Percentiles rank a stretch among this genome's conserved stretches.
Evolutionary conservation across 2,797 vertebrate genomes (phyloP).

Genomic region (Notolepis coatsorum): DNA sequence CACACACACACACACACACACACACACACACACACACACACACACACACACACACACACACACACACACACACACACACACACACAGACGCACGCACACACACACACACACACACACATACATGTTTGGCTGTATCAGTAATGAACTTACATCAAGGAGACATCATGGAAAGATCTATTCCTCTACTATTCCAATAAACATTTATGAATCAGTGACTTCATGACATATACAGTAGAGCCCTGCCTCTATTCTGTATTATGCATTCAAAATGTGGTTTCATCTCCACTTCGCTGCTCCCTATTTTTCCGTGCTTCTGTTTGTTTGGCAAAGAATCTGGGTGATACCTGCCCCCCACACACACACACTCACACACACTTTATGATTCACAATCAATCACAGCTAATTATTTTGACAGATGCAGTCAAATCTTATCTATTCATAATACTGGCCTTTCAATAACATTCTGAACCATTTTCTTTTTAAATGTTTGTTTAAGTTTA

Average conservation of each 20-base stretch:
- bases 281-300: conserved; percentile 6
- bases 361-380: conserved; percentile 49
- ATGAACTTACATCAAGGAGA: not conserved
- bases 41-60: conserved; percentile 24
- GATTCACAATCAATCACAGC: conserved; percentile 58
- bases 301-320: conserved; percentile 40
- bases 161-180: not conserved
- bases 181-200: not conserved
- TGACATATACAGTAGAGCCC: not conserved
- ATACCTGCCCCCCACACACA: conserved; percentile 39
- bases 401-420: conserved; percentile 54
- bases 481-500: conserved; percentile 68
- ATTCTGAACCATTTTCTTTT: conserved; percentile 47
- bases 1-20: conserved; percentile 29
- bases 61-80: no score
- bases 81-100: no score
- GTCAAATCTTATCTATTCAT: conserved; percentile 69
- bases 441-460: conserved; percentile 59
- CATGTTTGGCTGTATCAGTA: no score
- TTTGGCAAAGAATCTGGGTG: conserved; percentile 17
- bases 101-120: conserved; percentile 26
- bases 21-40: conserved; percentile 23
- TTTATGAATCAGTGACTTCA: not conserved
- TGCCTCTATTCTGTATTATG: not conserved
- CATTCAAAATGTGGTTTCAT: conserved; percentile 1